Conservation (phyloP, 2,113 vertebrate species). For the Anseranas semipalmata region DNA sequence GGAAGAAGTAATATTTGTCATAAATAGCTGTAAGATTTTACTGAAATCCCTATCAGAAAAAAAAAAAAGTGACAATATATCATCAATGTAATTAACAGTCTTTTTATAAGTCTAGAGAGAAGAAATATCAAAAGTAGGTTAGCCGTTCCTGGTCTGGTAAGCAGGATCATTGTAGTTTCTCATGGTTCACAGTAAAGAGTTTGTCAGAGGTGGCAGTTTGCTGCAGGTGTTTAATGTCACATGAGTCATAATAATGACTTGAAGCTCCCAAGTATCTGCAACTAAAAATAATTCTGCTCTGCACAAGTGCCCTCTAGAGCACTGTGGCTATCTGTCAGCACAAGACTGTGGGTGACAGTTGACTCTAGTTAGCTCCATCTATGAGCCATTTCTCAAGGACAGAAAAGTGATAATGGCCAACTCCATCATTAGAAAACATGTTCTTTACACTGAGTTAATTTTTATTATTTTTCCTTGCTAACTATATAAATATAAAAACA, state of each 20-base stretch:
- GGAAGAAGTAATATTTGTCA: slow-evolving; percentile 50
- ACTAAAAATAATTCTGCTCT: slow-evolving; percentile 66
- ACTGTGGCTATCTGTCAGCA: not conserved
- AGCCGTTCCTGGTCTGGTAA: slow-evolving; percentile 11
- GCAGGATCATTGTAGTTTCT: slow-evolving; percentile 43
- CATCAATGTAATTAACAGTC: slow-evolving; percentile 33
- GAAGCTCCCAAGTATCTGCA: slow-evolving; percentile 36
- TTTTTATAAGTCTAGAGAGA: slow-evolving; percentile 37
- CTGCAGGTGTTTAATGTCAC: slow-evolving; percentile 23
- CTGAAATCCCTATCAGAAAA: not conserved
- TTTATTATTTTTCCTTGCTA: not conserved
- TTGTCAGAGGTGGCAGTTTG: slow-evolving; percentile 11
- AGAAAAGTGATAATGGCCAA: not conserved
- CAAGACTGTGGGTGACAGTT: not conserved
- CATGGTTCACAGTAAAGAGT: not conserved
- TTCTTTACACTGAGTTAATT: slow-evolving; percentile 1
- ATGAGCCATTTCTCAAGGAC: slow-evolving; percentile 22
- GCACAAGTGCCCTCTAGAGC: slow-evolving; percentile 19
- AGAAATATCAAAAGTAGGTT: slow-evolving; percentile 41
- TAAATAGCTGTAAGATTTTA: slow-evolving; percentile 48
- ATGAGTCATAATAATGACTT: slow-evolving; percentile 53
- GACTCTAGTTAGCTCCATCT: not conserved
- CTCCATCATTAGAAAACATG: not conserved
- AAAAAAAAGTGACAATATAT: not conserved
- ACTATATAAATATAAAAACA: not conserved